phyloP scores from a whole-genome alignment of 1,140 invertebrate genomes.

The Caerostris darwini region DNA sequence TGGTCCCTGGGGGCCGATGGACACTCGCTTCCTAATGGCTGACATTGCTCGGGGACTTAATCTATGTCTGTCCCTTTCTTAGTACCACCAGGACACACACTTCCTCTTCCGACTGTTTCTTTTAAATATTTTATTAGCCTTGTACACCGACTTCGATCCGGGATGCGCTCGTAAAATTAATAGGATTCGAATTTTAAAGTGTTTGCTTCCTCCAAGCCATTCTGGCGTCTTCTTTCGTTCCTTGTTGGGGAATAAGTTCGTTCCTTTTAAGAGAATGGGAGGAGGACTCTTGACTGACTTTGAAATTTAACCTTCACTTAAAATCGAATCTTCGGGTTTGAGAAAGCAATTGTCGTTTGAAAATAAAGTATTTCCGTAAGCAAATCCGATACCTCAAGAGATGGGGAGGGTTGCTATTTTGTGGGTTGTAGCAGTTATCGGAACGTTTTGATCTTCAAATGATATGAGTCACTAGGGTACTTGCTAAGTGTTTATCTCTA shows the following conservation, averaged over 20 bases:
- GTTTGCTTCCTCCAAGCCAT: constrained; percentile 58
- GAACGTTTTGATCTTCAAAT: constrained; percentile 45
- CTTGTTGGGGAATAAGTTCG: constrained; percentile 4
- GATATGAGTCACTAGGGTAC: not conserved
- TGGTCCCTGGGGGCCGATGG: constrained; percentile 65
- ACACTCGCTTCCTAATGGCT: constrained; percentile 66
- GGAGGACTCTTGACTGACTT: constrained; percentile 46
- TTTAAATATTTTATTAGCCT: constrained; percentile 78
- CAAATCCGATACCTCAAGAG: constrained; percentile 55
- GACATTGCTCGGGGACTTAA: constrained; percentile 69
- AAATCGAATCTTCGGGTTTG: constrained; percentile 65
- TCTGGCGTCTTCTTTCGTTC: constrained; percentile 54
- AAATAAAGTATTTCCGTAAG: constrained; percentile 67
- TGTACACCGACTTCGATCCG: constrained; percentile 50
- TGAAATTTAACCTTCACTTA: constrained; percentile 73
- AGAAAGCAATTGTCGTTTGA: constrained; percentile 60
- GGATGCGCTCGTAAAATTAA: constrained; percentile 77
- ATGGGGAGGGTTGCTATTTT: not conserved
- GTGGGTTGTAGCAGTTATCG: not conserved
- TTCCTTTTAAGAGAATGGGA: constrained; percentile 34
- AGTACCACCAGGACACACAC: not conserved
- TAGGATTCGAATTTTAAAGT: constrained; percentile 78
- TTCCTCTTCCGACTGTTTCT: constrained; percentile 46
- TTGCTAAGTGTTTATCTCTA: not conserved
- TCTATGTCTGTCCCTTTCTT: constrained; percentile 47